Conservation (phyloP, 2,113 vertebrate genomes). For the Rhegmatorhina hoffmannsi region DNA sequence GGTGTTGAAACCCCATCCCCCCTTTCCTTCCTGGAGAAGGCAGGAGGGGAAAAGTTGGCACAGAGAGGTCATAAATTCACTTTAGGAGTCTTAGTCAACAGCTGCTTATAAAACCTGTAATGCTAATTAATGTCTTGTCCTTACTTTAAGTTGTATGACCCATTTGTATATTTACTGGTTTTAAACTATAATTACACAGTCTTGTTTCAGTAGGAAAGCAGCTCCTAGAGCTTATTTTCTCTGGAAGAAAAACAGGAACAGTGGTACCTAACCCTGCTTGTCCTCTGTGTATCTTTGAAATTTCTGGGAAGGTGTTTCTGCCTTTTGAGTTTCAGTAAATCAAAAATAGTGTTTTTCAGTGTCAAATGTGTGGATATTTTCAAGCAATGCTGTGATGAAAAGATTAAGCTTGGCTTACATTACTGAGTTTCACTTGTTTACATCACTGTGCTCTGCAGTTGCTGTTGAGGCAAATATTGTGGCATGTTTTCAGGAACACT, state of each 20-base stretch:
- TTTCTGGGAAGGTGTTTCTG: neutral
- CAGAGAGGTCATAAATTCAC: neutral
- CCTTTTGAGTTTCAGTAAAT: neutral
- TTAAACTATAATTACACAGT: neutral
- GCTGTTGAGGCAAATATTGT: neutral
- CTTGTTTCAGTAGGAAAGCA: neutral
- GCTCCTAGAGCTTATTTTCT: neutral
- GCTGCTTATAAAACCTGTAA: neutral
- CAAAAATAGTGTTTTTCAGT: neutral
- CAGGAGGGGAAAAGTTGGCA: neutral
- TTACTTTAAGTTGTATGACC: neutral
- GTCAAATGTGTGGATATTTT: neutral
- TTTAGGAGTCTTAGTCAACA: neutral
- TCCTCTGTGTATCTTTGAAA: neutral
- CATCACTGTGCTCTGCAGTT: neutral
- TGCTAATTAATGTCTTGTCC: neutral
- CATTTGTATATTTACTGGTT: neutral
- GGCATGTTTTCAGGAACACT: neutral
- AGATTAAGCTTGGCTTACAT: neutral
- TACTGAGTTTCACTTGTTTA: neutral
- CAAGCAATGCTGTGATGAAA: neutral
- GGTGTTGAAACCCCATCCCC: neutral
- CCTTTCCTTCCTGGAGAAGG: neutral
- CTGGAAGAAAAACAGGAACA: neutral
- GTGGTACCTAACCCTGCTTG: neutral